Evolutionary conservation across 2,797 vertebrate genomes (phyloP).

Genomic region (Anableps anableps): DNA sequence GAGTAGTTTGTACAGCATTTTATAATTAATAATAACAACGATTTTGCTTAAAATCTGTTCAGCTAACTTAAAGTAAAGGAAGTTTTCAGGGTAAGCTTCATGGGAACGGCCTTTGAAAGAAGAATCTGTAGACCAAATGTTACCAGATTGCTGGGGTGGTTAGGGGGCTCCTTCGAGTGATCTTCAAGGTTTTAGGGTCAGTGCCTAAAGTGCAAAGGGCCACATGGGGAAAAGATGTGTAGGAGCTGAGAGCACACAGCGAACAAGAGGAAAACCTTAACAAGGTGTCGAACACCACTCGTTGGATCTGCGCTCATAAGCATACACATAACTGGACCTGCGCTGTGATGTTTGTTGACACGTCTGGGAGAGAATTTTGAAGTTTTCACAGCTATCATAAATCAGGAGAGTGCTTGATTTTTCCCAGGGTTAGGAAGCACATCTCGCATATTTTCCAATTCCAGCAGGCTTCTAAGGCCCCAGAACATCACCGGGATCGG

Average conservation of each 20-base stretch:
- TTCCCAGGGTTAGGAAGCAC: conserved; percentile 74
- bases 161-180: conserved; percentile 51
- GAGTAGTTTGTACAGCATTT: background rate
- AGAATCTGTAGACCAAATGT: conserved; percentile 83
- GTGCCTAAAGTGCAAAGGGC: conserved; percentile 57
- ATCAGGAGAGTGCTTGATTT: conserved; percentile 73
- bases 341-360: conserved; percentile 84
- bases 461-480: conserved; percentile 23
- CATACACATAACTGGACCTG: conserved; percentile 68
- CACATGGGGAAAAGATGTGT: conserved; percentile 46
- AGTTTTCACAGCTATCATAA: conserved; percentile 78
- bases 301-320: conserved; percentile 72
- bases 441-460: conserved; percentile 27
- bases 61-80: conserved; percentile 21
- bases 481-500: conserved; percentile 12
- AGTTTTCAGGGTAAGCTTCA: conserved; percentile 37
- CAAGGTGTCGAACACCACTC: conserved; percentile 74
- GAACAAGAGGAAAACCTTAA: conserved; percentile 70
- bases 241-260: conserved; percentile 42
- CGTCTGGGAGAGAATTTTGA: conserved; percentile 77
- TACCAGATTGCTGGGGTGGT: conserved; percentile 60
- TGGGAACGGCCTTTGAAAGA: conserved; percentile 1
- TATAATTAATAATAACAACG: background rate
- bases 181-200: conserved; percentile 67
- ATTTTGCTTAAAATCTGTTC: conserved; percentile 8